Evolutionary conservation across 2,888 invertebrate species (phyloP).

Genomic region (Matsumyia berberina): DNA sequence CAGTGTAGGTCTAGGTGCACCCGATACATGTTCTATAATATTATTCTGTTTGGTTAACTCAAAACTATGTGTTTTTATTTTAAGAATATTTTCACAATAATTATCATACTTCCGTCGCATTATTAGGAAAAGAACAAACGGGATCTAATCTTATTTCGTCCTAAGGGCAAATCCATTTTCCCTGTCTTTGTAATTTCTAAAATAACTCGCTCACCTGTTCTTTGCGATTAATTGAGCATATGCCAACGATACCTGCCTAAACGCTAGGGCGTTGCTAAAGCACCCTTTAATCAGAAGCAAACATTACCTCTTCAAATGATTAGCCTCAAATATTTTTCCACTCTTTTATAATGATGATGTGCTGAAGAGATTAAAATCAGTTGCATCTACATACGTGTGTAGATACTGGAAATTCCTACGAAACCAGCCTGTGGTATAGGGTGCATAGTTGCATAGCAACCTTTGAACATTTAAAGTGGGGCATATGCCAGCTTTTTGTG

Average conservation of each 20-base stretch:
- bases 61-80: too few relatives aligned
- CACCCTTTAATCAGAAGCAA: conserved; percentile 35
- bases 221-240: conserved; percentile 60
- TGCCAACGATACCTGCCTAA: conserved; percentile 34
- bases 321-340: conserved; percentile 38
- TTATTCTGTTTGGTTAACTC: too few relatives aligned
- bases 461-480: conserved; percentile 34
- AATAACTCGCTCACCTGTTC: conserved; percentile 53
- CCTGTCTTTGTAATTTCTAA: conserved; percentile 9
- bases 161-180: conserved; percentile 10
- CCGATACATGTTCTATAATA: too few relatives aligned
- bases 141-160: conserved; percentile 36
- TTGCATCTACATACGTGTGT: conserved; percentile 25
- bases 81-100: too few relatives aligned
- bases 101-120: neutral
- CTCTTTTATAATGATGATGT: conserved; percentile 54
- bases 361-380: conserved; percentile 44
- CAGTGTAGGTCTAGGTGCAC: too few relatives aligned
- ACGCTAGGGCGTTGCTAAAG: conserved; percentile 59
- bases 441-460: conserved; percentile 63
- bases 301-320: conserved; percentile 60
- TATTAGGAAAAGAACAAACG: neutral
- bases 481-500: conserved; percentile 49
- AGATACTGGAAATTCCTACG: conserved; percentile 13
- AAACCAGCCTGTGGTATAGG: conserved; percentile 52